These are phyloP conservation scores for Copidosoma floridanum DNA, from an alignment of 1,140 invertebrate genomes.

Conservation along the genomic window DNA sequence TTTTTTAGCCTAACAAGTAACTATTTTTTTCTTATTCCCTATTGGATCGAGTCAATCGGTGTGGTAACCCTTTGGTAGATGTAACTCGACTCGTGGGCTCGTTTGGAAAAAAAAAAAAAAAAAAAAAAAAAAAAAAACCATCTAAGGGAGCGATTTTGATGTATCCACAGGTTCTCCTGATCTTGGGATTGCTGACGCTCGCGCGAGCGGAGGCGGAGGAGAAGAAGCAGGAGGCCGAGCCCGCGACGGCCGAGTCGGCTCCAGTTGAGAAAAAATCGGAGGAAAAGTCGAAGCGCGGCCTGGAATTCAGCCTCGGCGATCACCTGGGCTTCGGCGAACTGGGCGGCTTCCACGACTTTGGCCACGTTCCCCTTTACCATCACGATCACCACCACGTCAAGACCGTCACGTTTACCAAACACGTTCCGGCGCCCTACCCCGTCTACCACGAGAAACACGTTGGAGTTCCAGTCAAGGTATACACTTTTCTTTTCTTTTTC, in stretches of 20 bases:
- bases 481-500: no score
- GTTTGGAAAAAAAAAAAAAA: not conserved
- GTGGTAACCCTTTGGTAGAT: not conserved
- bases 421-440: conserved; percentile 55
- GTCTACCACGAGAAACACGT: conserved; percentile 52
- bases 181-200: conserved; percentile 37
- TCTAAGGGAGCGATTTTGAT: no score
- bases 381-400: conserved; percentile 44
- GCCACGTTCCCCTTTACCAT: conserved; percentile 18
- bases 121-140: conserved; percentile 20
- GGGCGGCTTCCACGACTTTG: conserved; percentile 6
- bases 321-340: conserved; percentile 28
- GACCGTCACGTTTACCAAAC: conserved; percentile 54
- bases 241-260: not conserved
- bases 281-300: conserved; percentile 46
- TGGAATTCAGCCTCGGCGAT: conserved; percentile 44
- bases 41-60: not conserved
- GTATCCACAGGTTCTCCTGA: conserved; percentile 35
- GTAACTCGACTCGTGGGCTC: not conserved
- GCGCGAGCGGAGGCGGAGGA: conserved; percentile 18
- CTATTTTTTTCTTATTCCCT: not conserved
- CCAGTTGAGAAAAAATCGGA: conserved; percentile 25
- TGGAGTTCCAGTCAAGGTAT: conserved; percentile 52
- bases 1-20: no score
- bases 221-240: not conserved